phyloP scores from a whole-genome alignment of 2,113 vertebrate genomes.

The Antidorcas marsupialis region DNA sequence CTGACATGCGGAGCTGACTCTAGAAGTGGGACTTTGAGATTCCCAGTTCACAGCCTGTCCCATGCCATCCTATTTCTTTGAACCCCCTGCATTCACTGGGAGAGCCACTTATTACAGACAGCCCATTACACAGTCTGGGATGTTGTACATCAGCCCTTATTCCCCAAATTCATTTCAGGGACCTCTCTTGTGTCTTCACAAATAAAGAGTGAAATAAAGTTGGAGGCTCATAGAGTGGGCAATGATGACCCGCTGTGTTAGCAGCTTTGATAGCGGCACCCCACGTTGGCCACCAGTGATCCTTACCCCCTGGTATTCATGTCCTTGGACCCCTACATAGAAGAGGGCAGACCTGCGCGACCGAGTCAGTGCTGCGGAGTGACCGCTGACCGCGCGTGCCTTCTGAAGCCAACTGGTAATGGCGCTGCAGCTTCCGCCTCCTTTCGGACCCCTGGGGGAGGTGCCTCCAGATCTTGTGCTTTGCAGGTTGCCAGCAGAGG shows the following conservation, averaged over 20 bases:
- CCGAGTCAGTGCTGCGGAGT: too few relatives aligned
- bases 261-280: background rate
- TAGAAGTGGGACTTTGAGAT: background rate
- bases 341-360: background rate
- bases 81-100: background rate
- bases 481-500: background rate
- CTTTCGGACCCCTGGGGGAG: too few relatives aligned
- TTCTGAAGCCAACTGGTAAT: background rate
- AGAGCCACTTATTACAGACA: background rate
- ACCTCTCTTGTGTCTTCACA: background rate
- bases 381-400: rapidly evolving
- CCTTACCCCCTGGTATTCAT: background rate
- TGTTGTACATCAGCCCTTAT: background rate
- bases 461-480: background rate
- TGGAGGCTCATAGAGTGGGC: background rate
- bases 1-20: background rate
- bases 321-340: background rate
- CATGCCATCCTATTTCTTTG: background rate
- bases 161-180: background rate
- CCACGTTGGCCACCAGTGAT: background rate
- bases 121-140: background rate
- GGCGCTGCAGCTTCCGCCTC: background rate
- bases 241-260: rapidly evolving
- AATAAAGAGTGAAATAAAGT: background rate
- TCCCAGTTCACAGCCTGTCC: background rate